Percentiles rank a stretch among this genome's conserved stretches.
Conservation (phyloP, 2,888 invertebrate genomes). For the Ophioninae sp. region DNA sequence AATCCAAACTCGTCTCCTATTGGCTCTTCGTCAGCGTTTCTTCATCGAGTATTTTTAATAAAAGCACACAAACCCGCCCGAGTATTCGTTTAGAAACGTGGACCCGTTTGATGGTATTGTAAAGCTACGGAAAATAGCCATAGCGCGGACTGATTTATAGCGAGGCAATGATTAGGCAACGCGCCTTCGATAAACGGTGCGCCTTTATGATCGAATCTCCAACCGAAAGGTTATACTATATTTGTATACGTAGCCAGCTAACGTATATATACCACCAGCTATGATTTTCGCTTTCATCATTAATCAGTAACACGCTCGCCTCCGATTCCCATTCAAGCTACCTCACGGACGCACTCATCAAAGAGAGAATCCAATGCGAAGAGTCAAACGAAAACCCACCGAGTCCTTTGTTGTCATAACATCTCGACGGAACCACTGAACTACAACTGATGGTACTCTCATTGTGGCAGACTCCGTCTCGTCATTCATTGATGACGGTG, state of each 20-base stretch:
- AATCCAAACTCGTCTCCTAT: conserved; percentile 10
- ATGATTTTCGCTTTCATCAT: conserved; percentile 74
- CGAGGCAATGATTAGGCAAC: conserved; percentile 79
- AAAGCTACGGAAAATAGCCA: conserved; percentile 21
- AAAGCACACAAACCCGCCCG: background rate
- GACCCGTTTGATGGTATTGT: conserved; percentile 1
- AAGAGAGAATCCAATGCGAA: conserved; percentile 39
- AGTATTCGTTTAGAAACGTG: background rate
- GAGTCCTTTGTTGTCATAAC: conserved; percentile 67
- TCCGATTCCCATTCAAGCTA: conserved; percentile 67
- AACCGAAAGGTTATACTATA: conserved; percentile 58
- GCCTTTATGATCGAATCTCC: conserved; percentile 75
- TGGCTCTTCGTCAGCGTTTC: conserved; percentile 39
- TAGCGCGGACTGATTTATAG: conserved; percentile 78
- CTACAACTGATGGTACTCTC: conserved; percentile 58
- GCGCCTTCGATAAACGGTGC: conserved; percentile 77
- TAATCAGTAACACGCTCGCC: conserved; percentile 71
- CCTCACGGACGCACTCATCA: conserved; percentile 60
- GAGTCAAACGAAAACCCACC: conserved; percentile 48
- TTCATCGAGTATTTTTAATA: conserved; percentile 7
- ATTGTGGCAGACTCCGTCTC: background rate
- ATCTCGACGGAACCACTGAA: conserved; percentile 61
- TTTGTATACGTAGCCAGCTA: conserved; percentile 4
- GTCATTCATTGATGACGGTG: background rate
- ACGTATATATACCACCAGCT: conserved; percentile 67